Base-by-base conservation (phyloP, 2,113 vertebrate genomes). In the Daubentonia madagascariensis region DNA sequence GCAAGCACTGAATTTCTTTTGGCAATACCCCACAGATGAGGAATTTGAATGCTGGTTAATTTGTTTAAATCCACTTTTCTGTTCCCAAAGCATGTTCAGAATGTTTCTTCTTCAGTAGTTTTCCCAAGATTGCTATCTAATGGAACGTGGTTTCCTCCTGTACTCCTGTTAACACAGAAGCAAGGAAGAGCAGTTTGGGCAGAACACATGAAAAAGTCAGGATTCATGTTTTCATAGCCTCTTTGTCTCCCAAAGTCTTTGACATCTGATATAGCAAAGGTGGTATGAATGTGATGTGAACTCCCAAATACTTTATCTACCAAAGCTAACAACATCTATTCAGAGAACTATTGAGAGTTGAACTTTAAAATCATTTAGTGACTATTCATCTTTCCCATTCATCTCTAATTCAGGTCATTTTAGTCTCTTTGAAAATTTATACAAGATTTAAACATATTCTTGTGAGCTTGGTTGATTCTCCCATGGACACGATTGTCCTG, bases 1-100 rank as follows among this genome's bases (percentile, higher is more conserved):
- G 52, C n/a, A 85, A 63, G 72, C 12, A 32, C 23, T 81, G 50
- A 81, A 76, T 97, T 89, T 94, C 68, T 86, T 91, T 85, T 94
- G 88, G 25, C 30, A 78, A 16, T 5, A 14, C 18, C 14, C 12
- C 32, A 22, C n/a, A 54, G 85, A 37, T 52, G 50, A 90, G 65
- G 10, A 70, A 8, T 35, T 16, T 35, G 45, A 72, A 30, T 61
- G 17, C 37, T 67, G 59, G n/a, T 50, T 76, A 68, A 61, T 93
- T 94, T 92, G 37, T 75, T 76, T 85, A 76, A 94, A 78, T 23
- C 4, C 10, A 57, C 25, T 52, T 70, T 83, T 95, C 48, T 78
- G 35, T 93, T 67, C 40, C 14, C 63, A 93, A 70, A 95, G 20
- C 61, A 68, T 14, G 14, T 67, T 85, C 22, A 45, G 50, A 80